These are phyloP conservation scores for Harpagifer antarcticus DNA, from an alignment of 2,797 vertebrate species.

Conservation along the genomic window DNA sequence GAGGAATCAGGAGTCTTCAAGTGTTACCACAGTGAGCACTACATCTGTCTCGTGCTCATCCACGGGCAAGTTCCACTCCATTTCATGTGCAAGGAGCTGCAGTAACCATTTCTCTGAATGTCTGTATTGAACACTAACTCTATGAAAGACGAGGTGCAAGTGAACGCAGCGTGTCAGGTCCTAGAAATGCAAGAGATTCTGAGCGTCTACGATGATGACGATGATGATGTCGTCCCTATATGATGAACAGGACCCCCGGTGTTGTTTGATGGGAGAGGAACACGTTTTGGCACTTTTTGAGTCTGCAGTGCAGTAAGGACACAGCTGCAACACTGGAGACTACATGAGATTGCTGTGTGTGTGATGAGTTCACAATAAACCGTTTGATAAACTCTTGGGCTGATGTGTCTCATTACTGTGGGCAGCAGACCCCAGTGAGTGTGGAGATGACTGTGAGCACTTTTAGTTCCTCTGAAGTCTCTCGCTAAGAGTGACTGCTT, in stretches of 20 bases:
- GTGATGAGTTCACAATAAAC: conserved; percentile 77
- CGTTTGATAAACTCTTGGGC: conserved; percentile 60
- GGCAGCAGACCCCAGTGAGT: background rate
- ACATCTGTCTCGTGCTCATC: conserved; percentile 20
- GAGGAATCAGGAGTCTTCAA: background rate
- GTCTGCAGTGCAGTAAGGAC: conserved; percentile 60
- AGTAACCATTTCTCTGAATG: conserved; percentile 30
- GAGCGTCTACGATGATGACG: background rate
- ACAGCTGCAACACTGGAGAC: conserved; percentile 65
- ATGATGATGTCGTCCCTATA: conserved; percentile 23
- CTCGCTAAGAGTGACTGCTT: conserved; percentile 54
- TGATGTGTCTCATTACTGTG: background rate
- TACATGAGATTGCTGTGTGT: conserved; percentile 57
- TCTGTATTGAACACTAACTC: conserved; percentile 58
- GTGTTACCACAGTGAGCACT: conserved; percentile 55
- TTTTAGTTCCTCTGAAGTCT: conserved; percentile 59
- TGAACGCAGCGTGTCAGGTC: background rate
- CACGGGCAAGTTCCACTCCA: conserved; percentile 40
- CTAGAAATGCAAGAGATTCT: conserved; percentile 29
- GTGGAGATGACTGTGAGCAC: conserved; percentile 16
- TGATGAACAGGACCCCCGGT: conserved; percentile 22
- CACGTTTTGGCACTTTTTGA: conserved; percentile 66
- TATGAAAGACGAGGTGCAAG: background rate
- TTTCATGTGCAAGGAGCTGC: conserved; percentile 20
- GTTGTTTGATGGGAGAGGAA: conserved; percentile 43